phyloP scores from a whole-genome alignment of 2,888 invertebrate genomes.

The Zygaena filipendulae region DNA sequence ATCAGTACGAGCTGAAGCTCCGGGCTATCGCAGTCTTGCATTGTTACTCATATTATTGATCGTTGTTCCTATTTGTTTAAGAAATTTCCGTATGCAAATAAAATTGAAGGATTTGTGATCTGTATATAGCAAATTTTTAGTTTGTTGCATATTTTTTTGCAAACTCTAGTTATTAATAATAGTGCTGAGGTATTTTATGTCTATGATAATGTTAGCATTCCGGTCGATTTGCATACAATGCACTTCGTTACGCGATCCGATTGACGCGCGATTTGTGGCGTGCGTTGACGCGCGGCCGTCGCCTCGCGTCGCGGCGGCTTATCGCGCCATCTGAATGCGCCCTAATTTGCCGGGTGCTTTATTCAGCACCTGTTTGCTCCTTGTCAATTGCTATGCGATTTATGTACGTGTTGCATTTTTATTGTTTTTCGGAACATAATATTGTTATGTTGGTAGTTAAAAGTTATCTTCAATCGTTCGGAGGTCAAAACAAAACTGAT shows the following conservation, averaged over 20 bases:
- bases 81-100: no score
- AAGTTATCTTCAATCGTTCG: no score
- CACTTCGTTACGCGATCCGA: slow-evolving; percentile 38
- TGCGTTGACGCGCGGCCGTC: slow-evolving; percentile 27
- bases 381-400: slow-evolving; percentile 14
- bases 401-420: slow-evolving; percentile 10
- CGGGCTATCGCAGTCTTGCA: slow-evolving; percentile 42
- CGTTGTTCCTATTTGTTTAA: no score
- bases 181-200: no score
- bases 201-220: no score
- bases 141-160: no score
- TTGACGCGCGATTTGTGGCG: slow-evolving; percentile 35
- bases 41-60: no score
- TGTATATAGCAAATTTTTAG: no score
- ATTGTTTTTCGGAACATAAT: slow-evolving; percentile 7
- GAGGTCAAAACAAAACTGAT: no score
- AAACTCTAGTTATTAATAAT: no score
- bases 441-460: no score
- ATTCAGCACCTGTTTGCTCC: slow-evolving; percentile 37
- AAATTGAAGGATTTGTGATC: no score
- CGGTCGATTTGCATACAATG: slow-evolving; percentile 56
- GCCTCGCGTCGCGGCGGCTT: slow-evolving; percentile 23
- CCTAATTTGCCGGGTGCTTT: slow-evolving; percentile 42
- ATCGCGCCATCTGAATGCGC: slow-evolving; percentile 27
- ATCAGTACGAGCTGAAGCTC: slow-evolving; percentile 50